Evolutionary conservation across 2,113 vertebrate genomes (phyloP), one percentile per base, ranked within the genome.

Genomic region (Rhinolophus sinicus): DNA sequence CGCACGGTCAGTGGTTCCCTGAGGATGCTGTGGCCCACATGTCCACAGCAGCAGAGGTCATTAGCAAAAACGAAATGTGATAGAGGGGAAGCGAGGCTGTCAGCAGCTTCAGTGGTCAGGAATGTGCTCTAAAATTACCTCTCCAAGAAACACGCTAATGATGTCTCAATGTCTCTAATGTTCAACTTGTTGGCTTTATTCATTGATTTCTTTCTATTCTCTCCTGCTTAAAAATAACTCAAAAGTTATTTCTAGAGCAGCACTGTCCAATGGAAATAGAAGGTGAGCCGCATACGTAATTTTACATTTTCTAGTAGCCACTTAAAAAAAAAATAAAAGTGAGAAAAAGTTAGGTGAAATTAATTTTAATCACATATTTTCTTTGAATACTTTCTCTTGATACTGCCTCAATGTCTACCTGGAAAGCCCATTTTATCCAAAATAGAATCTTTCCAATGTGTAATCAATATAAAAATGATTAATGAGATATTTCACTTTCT

Each of bases 1-100:
- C 1, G 22, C 10, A 30, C 0, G 2, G 2, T 2, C 14, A 0
- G 69, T 11, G 1, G 2, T 40, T 16, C 8, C 50, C 81, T 3
- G 4, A 4, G n/a, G 60, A 3, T 6, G 3, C 8, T 15, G 8
- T 19, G 3, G 1, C 8, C 44, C 12, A 1, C 1, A 0, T 5
- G 8, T 5, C 7, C 3, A 1, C 1, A 9, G 9, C 44, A 30
- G 4, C 26, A 2, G 14, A 26, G 10, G 40, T 8, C 5, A 0
- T 6, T 12, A 38, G 35, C 19, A 65, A 30, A 30, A 80, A 33
- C 5, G 8, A 22, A 21, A 47, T 3, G 19, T 14, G n/a, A 12
- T 40, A 3, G 8, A 0, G 16, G 33, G 70, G 16, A 24, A 2
- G 4, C 0, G 6, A 15, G 33, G 54, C 26, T 1, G 73, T 12